A percentile compares a stretch with the other conserved stretches of the same genome.
phyloP scores from a whole-genome alignment of 2,113 vertebrate genomes.

The Varanus salvator region DNA sequence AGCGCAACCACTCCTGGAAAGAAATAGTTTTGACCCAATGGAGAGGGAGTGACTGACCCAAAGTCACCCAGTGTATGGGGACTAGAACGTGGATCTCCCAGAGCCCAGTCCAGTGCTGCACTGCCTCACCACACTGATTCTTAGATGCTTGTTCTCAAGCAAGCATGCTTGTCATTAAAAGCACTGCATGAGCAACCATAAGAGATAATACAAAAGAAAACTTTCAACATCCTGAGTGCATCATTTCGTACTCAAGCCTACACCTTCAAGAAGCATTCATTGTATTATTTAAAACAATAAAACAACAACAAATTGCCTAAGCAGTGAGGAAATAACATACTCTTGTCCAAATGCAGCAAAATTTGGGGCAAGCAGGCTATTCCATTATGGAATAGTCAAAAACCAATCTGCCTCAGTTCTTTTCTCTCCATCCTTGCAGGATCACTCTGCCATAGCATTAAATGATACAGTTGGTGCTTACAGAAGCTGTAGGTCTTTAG shows the following conservation, averaged over 20 bases:
- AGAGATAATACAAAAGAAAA: not conserved
- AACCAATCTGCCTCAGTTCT: not conserved
- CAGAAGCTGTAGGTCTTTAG: conserved; percentile 29
- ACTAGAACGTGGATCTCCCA: too few species aligned
- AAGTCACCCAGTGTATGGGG: too few species aligned
- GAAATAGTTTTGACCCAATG: too few species aligned
- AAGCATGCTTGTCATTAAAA: not conserved
- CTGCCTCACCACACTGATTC: too few species aligned
- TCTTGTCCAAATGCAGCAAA: not conserved
- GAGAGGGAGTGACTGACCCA: too few species aligned
- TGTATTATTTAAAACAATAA: not conserved
- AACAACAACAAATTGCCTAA: not conserved
- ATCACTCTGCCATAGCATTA: not conserved
- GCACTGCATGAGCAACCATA: not conserved
- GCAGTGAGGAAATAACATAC: not conserved
- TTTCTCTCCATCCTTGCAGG: not conserved
- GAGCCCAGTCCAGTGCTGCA: too few species aligned
- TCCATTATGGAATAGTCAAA: too few species aligned
- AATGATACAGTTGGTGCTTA: not conserved
- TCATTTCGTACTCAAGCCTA: conserved; percentile 30
- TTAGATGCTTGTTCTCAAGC: too few species aligned
- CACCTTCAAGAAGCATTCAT: not conserved
- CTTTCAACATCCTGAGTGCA: not conserved
- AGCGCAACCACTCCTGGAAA: too few species aligned
- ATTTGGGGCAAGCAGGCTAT: not conserved